A percentile compares a stretch with the other conserved stretches of the same genome.
phyloP scores from a whole-genome alignment of 2,113 vertebrate species.

The Grammomys dolichurus region DNA sequence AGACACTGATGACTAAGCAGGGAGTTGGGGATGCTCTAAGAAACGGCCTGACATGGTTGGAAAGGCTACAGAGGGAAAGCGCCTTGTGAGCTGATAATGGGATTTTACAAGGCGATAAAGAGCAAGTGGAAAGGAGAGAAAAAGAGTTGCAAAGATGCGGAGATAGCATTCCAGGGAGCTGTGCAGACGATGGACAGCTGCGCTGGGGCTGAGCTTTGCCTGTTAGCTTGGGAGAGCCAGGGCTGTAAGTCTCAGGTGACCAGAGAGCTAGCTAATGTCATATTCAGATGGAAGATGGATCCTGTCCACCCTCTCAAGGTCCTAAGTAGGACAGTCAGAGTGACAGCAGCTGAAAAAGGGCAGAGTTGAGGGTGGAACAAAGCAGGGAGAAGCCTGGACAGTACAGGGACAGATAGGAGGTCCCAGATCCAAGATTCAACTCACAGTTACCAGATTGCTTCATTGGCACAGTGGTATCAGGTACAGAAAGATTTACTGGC shows the following conservation, averaged over 20 bases:
- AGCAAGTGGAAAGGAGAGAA: neutral
- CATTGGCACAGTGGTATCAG: neutral
- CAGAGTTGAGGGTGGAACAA: neutral
- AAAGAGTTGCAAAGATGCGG: neutral
- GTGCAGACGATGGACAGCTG: neutral
- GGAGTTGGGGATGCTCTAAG: too few species aligned
- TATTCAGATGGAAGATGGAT: fast-evolving
- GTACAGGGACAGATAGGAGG: too few species aligned
- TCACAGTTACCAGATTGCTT: neutral
- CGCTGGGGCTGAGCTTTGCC: neutral
- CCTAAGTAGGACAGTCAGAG: fast-evolving
- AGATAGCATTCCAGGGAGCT: neutral
- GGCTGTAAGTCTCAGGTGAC: neutral
- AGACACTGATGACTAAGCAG: too few species aligned
- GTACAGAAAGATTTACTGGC: neutral
- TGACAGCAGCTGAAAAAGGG: neutral
- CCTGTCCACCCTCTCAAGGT: neutral
- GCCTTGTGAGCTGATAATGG: slow-evolving; percentile 15
- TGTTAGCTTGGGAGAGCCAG: fast-evolving
- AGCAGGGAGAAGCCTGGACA: neutral
- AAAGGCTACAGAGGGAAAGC: neutral
- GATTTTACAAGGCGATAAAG: slow-evolving; percentile 39
- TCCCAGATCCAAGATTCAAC: neutral
- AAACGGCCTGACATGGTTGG: neutral
- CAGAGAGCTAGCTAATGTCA: neutral